Evolutionary conservation across 2,797 vertebrate species (phyloP).

Genomic region (Myotis planiceps): DNA sequence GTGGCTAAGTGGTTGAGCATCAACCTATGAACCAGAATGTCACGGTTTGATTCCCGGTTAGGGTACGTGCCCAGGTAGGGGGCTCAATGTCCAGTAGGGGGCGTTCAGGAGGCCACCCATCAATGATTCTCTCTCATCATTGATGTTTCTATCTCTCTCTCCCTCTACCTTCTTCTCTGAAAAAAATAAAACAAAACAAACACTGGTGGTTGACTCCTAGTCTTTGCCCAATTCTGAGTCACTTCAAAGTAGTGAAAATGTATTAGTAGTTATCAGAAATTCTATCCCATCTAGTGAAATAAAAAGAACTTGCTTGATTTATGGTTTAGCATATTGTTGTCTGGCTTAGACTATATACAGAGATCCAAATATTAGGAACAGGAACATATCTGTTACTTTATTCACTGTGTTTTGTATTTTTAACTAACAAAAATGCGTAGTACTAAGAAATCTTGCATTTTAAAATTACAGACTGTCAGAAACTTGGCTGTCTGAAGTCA

Average conservation of each 20-base stretch:
- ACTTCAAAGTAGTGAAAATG: background rate
- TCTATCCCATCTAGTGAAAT: background rate
- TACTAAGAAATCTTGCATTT: background rate
- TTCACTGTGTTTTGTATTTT: background rate
- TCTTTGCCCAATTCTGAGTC: background rate
- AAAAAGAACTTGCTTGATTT: background rate
- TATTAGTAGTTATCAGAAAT: background rate
- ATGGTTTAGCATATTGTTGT: background rate
- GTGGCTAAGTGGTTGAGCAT: too few relatives aligned
- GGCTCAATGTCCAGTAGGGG: too few relatives aligned
- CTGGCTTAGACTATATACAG: background rate
- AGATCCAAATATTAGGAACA: background rate
- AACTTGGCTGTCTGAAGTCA: background rate
- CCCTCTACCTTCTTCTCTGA: too few relatives aligned
- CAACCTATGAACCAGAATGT: too few relatives aligned
- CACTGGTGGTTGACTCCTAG: background rate
- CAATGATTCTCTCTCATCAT: too few relatives aligned
- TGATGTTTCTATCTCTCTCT: too few relatives aligned
- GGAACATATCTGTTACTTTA: background rate
- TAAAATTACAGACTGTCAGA: background rate
- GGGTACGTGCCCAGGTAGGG: too few relatives aligned
- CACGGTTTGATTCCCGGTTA: fast-evolving
- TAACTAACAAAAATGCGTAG: background rate
- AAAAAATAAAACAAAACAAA: background rate
- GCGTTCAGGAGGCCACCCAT: too few relatives aligned